phyloP scores from a whole-genome alignment of 2,888 invertebrate species.

The Mactromeris polynyma region DNA sequence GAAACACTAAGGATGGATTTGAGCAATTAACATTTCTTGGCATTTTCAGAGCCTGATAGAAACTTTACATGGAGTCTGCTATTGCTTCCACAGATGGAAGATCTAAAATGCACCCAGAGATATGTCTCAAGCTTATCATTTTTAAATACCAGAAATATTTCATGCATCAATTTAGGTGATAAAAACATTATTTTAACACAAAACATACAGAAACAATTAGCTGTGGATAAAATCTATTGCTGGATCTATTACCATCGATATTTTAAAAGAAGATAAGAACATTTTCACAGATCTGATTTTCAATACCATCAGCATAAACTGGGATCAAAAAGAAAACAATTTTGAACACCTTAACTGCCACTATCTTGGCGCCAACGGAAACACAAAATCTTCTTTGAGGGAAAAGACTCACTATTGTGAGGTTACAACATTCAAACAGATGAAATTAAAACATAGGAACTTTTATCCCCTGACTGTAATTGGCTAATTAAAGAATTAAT shows the following conservation, averaged over 20 bases:
- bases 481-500: conserved; percentile 15
- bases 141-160: background rate
- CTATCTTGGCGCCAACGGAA: conserved; percentile 12
- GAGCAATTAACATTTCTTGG: background rate
- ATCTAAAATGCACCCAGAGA: background rate
- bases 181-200: background rate
- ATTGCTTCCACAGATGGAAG: background rate
- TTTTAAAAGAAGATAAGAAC: background rate
- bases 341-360: background rate
- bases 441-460: background rate
- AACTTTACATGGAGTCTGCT: background rate
- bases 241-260: background rate
- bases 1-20: background rate
- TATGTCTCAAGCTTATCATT: background rate
- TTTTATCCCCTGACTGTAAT: conserved; percentile 24
- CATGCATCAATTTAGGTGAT: background rate
- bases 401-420: background rate
- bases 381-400: conserved; percentile 7
- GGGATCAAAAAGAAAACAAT: conserved; percentile 12
- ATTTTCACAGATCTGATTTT: background rate
- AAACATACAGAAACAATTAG: conserved; percentile 13
- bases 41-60: background rate
- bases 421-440: conserved; percentile 12
- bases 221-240: background rate
- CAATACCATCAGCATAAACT: background rate